Base-by-base conservation (phyloP, 2,888 invertebrate species). In the Eupelmus urozonus region DNA sequence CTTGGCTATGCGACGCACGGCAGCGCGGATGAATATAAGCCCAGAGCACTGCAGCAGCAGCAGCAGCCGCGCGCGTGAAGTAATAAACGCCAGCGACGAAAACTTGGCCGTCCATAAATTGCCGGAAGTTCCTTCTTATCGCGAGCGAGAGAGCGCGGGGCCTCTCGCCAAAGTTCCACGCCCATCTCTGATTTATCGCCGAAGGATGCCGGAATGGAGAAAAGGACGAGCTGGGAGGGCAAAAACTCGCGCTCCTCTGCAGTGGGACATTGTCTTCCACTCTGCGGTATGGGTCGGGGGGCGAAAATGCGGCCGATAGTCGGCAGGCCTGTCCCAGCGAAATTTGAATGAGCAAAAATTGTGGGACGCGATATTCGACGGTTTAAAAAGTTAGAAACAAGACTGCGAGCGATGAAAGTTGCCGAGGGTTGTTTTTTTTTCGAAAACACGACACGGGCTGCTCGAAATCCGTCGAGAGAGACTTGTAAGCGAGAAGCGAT, bases 31-130 rank as follows among this genome's bases (percentile, higher is more conserved):
- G 84, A 83, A 83, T 83, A 83, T 45, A 59, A 16, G 11, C 42
- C 42, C 27, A n/a, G n/a, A 34, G 5, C 9, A 34, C 34, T 34
- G 34, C 34, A 5, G 42, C 42, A 13, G 57, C 57, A 20, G 66
- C 20, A 5, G 42, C 53, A 34, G 34, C 34, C 9, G 34, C 34
- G 53, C 5, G 34, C 66, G 65, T 55, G 82, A 83, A 84, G 84
- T 85, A 85, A 85, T 85, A 84, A 85, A 84, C 84, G 84, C 83
- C 82, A 79, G 78, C 80, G 82, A 80, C 81, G 82, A 81, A 81
- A 81, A 82, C 80, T 81, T 80, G 74, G 77, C 71, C 66, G 80
- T 78, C 76, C 81, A 82, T 82, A 84, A 85, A 85, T 85, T 84
- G 83, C 83, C 82, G 82, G 83, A 84, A 85, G 83, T 85, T 85